Evolutionary conservation across 2,797 vertebrate species (phyloP), one percentile per base, ranked within the genome.

Genomic region (Clarias platycephalus): DNA sequence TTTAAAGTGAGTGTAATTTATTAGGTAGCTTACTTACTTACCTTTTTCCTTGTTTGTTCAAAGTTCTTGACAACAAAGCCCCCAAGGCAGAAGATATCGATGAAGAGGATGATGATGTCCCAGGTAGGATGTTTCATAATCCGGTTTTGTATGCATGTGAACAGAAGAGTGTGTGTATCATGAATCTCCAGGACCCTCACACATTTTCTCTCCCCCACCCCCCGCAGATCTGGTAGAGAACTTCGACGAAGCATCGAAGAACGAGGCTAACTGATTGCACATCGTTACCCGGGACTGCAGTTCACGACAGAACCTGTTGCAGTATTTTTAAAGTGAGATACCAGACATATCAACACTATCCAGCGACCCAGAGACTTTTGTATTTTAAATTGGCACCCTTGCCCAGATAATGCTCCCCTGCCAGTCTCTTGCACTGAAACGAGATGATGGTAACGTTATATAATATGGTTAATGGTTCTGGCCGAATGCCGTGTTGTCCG

Each of bases 31-130:
- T 40, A 55, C 53, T 20, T 22, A 22, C 34, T 10, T 6, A 12
- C 5, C 5, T 22, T 24, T 22, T 18, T 55, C 58, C 74, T 55
- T 28, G 85, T 90, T 90, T 66, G 81, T 91, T 93, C 91, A 2
- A 83, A 98, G 97, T 97, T 93, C 96, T 99, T 83, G 97, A 99
- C 90, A 97, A 95, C 94, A 98, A 98, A 95, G 95, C 96, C 90
- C 96, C 97, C 86, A 99, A 98, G 93, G 92, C 93, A 90, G 97
- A 98, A 94, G 97, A 98, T 92, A 97, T 97, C 84, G 97, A 99
- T 91, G 97, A 99, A 91, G 97, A 98, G 91, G 97, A 99, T 86
- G 98, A 98, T 44, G 97, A 98, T 83, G 97, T 99, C 93, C 97
- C 97, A 94, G 97, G 97, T 98, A 94, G 62, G 26, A 76, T 44